Evolutionary conservation across 1,140 invertebrate genomes (phyloP), one percentile per base, ranked within the genome.

Genomic region (Pseudomyrmex concolor): DNA sequence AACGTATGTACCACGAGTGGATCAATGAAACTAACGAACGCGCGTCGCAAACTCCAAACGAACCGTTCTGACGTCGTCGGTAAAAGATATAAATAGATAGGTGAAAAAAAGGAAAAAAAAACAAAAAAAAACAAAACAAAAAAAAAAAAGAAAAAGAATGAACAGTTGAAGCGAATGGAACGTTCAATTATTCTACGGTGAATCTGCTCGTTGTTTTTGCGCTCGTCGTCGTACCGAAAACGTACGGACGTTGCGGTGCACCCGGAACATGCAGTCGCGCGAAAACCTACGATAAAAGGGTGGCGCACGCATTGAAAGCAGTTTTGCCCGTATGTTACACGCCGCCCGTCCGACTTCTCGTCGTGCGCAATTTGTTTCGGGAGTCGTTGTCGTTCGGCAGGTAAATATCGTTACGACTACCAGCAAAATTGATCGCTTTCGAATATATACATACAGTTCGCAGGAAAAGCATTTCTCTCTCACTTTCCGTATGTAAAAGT

Each of bases 221-320:
- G 55, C 48, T 22, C 72, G 57, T 63, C 64, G 62, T 77, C 73
- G 73, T 48, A 19, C 25, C 60, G 60, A 59, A 59, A 17, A 5
- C 45, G 17, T 78, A 43, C 74, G 74, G 22, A 57, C 25, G 25
- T 22, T 51, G n/a, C 60, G 9, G 22, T 7, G 17, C 50, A 63
- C 25, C 72, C 10, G 34, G 48, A 17, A 57, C 77, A 64, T 12
- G 72, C 57, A 64, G 76, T 72, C 64, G 66, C 57, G 77, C 48
- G 67, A 72, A 72, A 81, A 70, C 15, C 59, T 68, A 71, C 73
- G 80, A 88, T 76, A 86, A 73, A 84, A 85, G 64, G 78, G 64
- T 51, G 60, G 59, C 34, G 50, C n/a, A 12, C 50, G 63, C 60
- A 51, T 67, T 71, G 57, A 84, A 83, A 74, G 64, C 48, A 83